Evolutionary conservation across 2,888 invertebrate species (phyloP).

Genomic region (Oscheius sp.): DNA sequence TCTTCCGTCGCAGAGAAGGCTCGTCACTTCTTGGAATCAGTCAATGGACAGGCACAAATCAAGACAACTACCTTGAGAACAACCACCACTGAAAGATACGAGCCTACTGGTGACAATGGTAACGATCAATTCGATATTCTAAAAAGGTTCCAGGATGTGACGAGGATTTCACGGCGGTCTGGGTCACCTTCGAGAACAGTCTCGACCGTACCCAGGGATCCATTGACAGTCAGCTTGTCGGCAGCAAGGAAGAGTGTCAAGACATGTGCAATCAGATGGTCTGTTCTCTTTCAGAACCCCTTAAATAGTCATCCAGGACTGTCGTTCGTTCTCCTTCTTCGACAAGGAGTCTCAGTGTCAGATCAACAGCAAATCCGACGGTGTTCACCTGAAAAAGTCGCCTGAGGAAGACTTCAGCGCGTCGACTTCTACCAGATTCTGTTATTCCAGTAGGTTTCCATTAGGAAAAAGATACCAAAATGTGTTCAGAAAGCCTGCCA

Average conservation of each 20-base stretch:
- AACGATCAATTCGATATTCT: too few relatives aligned
- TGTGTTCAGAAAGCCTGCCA: conserved; percentile 54
- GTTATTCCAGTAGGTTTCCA: conserved; percentile 47
- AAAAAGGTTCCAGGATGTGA: conserved; percentile 45
- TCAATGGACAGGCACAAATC: conserved; percentile 47
- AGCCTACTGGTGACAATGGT: not conserved
- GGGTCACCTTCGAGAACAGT: conserved; percentile 61
- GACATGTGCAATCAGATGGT: conserved; percentile 48
- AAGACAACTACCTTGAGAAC: not conserved
- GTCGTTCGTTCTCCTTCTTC: conserved; percentile 57
- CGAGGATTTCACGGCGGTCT: conserved; percentile 49
- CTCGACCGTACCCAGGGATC: conserved; percentile 43
- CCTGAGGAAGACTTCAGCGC: conserved; percentile 52
- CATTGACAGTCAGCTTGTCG: conserved; percentile 40
- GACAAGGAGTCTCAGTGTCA: conserved; percentile 54
- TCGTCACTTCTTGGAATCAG: conserved; percentile 49
- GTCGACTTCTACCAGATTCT: conserved; percentile 57
- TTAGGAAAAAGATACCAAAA: not conserved
- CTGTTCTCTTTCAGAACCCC: not conserved
- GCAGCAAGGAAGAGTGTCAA: conserved; percentile 51
- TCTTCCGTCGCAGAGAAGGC: conserved; percentile 55
- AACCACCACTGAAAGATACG: not conserved
- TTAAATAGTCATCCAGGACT: conserved; percentile 32
- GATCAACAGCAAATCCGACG: conserved; percentile 48
- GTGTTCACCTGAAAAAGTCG: conserved; percentile 48